Evolutionary conservation across 1,140 invertebrate genomes (phyloP), one percentile per base, ranked within the genome.

Genomic region (Papilio glaucus): DNA sequence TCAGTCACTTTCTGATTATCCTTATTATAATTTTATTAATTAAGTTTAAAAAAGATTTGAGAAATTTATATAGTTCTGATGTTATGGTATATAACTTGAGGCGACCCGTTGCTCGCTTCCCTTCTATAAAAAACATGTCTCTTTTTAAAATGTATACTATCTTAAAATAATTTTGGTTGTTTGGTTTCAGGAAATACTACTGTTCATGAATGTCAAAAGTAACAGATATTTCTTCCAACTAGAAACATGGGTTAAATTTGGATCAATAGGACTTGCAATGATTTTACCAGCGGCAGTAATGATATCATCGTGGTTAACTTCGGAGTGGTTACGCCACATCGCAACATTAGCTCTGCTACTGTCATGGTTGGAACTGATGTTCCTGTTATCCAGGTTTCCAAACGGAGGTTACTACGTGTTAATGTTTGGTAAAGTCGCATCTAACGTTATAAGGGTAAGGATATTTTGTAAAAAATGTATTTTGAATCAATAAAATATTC

Each of bases 351-450:
- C 93, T 7, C 73, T 94, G 39, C 87, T 95, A 10, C 73, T 94
- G 8, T 86, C 93, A 1, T 95, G 94, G 94, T 80, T 93, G 41
- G 93, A 94, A 78, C 83, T 94, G 26, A 94, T 94, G 89, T 91
- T 94, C 42, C 77, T 94, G 6, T 74, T 94, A 13, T 94, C 94
- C 0, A 84, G 93, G 72, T 94, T 94, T 72, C 94, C 93, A 18
- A 90, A 91, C 75, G 94, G 88, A 81, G 94, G 93, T 4, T 94
- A 93, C 63, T 94, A 94, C 73, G 91, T 94, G 1, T 86, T 94
- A 0, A 94, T 94, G 94, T 94, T 94, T 83, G 88, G 88, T 29
- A 93, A 93, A 72, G 94, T 94, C 1, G 91, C 93, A 5, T 80
- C 82, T 0, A 93, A 94, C 83, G 88, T 94, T 18, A 71, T 94